Percentiles rank a stretch among this genome's conserved stretches.
Evolutionary conservation across 2,797 vertebrate species (phyloP).

Genomic region (Catamblyrhynchus diadema): DNA sequence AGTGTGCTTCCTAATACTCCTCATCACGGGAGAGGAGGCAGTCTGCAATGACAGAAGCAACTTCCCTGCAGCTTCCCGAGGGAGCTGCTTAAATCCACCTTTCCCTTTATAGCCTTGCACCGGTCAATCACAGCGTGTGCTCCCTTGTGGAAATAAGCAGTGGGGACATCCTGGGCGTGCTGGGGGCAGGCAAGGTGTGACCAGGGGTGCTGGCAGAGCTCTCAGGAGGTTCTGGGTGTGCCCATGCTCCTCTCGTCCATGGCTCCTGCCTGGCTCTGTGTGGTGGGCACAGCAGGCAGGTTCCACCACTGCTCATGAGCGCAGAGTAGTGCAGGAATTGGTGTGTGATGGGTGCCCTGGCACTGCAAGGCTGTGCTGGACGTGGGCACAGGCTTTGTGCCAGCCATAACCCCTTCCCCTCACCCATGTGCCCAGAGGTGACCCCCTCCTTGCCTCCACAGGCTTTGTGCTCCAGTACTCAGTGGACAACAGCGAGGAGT

Average conservation of each 20-base stretch:
- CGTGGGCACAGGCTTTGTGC: too few species aligned
- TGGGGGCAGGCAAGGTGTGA: background rate
- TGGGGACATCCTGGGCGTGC: background rate
- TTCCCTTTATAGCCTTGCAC: background rate
- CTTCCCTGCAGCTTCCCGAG: constrained; percentile 30
- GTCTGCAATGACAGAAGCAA: background rate
- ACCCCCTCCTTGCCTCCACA: constrained; percentile 66
- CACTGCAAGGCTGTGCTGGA: fast-evolving
- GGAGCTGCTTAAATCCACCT: constrained; percentile 12
- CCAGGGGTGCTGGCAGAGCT: background rate
- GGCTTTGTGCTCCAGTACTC: constrained; percentile 98
- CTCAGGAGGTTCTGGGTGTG: background rate
- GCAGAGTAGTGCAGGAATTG: fast-evolving
- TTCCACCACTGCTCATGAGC: fast-evolving
- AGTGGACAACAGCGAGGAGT: constrained; percentile 96
- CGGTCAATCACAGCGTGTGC: background rate
- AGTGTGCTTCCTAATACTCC: background rate
- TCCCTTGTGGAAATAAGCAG: background rate
- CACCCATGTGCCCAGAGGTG: background rate
- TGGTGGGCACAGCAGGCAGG: background rate
- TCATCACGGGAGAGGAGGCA: background rate
- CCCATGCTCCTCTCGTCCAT: fast-evolving
- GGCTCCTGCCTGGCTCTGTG: background rate
- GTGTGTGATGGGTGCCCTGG: background rate
- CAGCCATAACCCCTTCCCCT: background rate